Evolutionary conservation across 2,888 invertebrate species (phyloP), one percentile per base, ranked within the genome.

Genomic region (Eristalis pertinax): DNA sequence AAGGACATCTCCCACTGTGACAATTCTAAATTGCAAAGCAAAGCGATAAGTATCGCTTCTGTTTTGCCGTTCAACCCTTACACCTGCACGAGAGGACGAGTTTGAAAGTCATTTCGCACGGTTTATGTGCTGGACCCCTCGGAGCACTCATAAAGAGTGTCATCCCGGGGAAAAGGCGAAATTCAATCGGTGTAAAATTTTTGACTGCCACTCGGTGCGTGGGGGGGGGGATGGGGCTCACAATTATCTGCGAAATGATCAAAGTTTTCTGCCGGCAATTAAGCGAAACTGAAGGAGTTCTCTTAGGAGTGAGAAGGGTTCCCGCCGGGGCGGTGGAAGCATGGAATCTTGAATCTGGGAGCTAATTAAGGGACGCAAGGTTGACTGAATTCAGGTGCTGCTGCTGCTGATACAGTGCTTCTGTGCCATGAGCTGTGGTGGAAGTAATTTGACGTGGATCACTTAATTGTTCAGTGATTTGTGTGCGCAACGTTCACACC

Each of bases 11-110:
- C 50, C 19, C 50, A n/a, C 50, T 63, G 63, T 63, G 63, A 63
- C 63, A 63, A 19, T 63, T 63, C 63, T 63, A 32, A 63, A 63
- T 63, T 63, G 32, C 35, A 63, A 63, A 35, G 19, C 63, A 32
- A 29, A 63, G 63, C 63, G 63, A 63, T 63, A 63, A 63, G 63
- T 35, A 63, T 63, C 63, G n/a, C 63, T 10, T 63, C 63, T 63
- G 32, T 29, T 63, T 24, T 60, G n/a, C 32, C 5, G 32, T n/a
- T 63, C 32, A 63, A 63, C 63, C 63, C 63, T 35, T 63, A 32
- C 32, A 7, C 32, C 32, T 3, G 43, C n/a, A 32, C 32, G 7
- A 50, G 5, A 19, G 19, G 19, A 50, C 19, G 32, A 32, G 32
- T 50, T 19, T 50, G 19, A 19, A 50, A 50, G n/a, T 50, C 50